Base-by-base conservation (phyloP, 2,113 vertebrate genomes). In the Anolis sagrei region DNA sequence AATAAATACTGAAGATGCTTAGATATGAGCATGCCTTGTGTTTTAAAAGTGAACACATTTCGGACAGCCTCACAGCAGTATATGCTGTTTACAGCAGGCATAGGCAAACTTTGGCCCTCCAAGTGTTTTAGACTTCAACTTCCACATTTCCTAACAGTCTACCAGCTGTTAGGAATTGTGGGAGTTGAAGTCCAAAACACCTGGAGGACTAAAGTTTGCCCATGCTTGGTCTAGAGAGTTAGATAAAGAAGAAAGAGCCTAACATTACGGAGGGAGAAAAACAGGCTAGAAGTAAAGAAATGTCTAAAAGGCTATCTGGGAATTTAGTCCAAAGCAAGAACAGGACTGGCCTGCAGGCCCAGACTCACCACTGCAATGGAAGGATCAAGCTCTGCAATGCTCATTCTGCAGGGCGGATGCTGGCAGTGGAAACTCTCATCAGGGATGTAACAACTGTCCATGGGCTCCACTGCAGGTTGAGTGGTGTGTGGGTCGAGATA, bases 401-500 rank as follows among this genome's bases (percentile, higher is more conserved):
- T 97, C 98, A 99, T 99, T 89, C 98, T 97, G 92, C 98, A 99
- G 0, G 99, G 98, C 0, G 98, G 98, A 94, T 99, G 98, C 94
- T 98, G 98, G 94, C 99, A 99, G 88, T 99, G 99, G 95, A 99
- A 99, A 76, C 97, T 98, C 48, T 99, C 98, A 0, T 99, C 98
- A 0, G 96, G 96, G 76, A 99, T 93, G 68, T 95, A 93, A 86
- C 95, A 76, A 5, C 96, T 91, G 58, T 97, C 97, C 0, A 79
- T 79, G 0, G 96, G 94, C 88, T 99, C 98, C 95, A 99, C 97
- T 0, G 97, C 96, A 0, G 97, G 96, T 95, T 99, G 99, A 0
- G 98, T 99, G 11, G 99, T 99, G 92, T 99, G 99, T 1, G 99
- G 99, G 87, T 99, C 99, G 94, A 99, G 95, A 92, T 99, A 99